Percentiles rank a stretch among this genome's conserved stretches.
Evolutionary conservation across 2,113 vertebrate genomes (phyloP).

Genomic region (Sialia sialis): DNA sequence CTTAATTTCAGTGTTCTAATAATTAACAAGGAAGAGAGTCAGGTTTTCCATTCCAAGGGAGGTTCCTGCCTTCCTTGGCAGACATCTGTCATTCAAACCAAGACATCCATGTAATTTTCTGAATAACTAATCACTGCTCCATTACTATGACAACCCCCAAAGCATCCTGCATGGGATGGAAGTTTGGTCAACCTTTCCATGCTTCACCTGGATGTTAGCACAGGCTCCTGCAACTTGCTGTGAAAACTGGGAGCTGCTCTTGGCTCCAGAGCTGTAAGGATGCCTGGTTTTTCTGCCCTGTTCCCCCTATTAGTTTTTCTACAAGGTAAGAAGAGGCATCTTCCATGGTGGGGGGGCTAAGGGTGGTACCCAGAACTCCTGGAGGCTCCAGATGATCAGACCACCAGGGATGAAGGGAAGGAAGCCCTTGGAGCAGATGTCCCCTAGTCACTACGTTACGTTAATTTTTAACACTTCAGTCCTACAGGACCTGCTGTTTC

Average conservation of each 20-base stretch:
- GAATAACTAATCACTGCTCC: background rate
- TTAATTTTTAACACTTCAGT: background rate
- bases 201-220: background rate
- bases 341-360: background rate
- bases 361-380: background rate
- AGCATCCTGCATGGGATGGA: fast-evolving
- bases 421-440: background rate
- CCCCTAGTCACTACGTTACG: background rate
- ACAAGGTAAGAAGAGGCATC: background rate
- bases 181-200: background rate
- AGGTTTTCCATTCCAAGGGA: background rate
- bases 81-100: background rate
- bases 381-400: background rate
- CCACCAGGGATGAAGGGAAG: background rate
- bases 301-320: background rate
- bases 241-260: background rate
- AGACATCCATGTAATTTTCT: background rate
- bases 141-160: background rate
- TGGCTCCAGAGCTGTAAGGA: background rate
- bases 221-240: background rate
- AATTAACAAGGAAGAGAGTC: background rate
- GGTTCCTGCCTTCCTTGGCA: background rate
- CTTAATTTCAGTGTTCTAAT: background rate
- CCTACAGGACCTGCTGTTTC: background rate
- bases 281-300: fast-evolving